These are phyloP conservation scores for Epinephelus moara DNA, from an alignment of 2,113 vertebrate species.

Conservation along the genomic window DNA sequence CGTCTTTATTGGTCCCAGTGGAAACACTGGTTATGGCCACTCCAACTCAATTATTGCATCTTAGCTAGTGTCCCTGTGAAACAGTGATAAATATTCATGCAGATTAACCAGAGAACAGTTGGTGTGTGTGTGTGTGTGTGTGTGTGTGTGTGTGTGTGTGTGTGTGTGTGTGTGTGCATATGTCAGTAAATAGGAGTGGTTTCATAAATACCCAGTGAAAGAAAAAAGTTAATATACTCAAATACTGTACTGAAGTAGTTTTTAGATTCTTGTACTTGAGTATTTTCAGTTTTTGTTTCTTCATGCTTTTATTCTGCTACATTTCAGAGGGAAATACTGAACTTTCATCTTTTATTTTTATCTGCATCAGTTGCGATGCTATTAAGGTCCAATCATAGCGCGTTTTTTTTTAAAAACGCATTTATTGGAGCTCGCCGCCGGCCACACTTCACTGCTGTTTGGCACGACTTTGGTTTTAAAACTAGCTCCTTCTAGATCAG, in stretches of 20 bases:
- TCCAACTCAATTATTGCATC: slow-evolving; percentile 80
- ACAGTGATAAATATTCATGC: slow-evolving; percentile 82
- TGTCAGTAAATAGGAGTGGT: neutral
- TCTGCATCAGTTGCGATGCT: too few species aligned
- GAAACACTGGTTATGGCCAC: slow-evolving; percentile 67
- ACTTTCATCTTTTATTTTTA: neutral
- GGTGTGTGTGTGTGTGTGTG: slow-evolving; percentile 21
- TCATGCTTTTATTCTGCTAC: neutral
- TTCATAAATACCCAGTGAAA: neutral
- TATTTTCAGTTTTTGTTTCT: neutral
- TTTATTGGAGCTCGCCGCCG: too few species aligned
- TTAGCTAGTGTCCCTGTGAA: slow-evolving; percentile 76
- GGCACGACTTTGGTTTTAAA: too few species aligned
- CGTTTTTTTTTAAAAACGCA: too few species aligned
- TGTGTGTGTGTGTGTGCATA: slow-evolving; percentile 21
- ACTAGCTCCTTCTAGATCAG: too few species aligned
- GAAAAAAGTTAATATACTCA: too few species aligned
- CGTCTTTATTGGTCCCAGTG: slow-evolving; percentile 74
- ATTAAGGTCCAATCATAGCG: too few species aligned
- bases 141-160: slow-evolving; percentile 7
- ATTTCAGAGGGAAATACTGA: neutral
- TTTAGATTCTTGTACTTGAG: neutral
- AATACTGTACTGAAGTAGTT: too few species aligned
- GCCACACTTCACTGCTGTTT: too few species aligned
- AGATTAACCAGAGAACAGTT: slow-evolving; percentile 61